Evolutionary conservation across 2,888 invertebrate species (phyloP), one percentile per base, ranked within the genome.

Genomic region (Archaeoteleia sp.): DNA sequence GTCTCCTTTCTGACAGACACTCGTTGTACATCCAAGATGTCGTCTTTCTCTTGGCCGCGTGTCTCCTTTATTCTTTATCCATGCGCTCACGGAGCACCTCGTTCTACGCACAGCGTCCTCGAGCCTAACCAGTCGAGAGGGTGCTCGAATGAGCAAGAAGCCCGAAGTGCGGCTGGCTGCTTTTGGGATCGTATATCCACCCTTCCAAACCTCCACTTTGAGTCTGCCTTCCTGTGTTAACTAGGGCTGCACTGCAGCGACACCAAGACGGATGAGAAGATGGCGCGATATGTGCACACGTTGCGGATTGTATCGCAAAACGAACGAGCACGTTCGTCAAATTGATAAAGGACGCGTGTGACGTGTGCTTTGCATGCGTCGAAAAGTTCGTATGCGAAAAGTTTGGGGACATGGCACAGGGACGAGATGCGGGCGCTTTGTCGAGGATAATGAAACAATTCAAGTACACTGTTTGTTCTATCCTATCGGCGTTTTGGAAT

Each of bases 131-230:
- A 25, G 30, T 57, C 53, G 46, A 51, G 46, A 53, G 42, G 55
- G 42, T 51, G 12, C 67, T 67, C 58, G 51, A 62, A 62, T 13
- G 43, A 57, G 57, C 43, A 58, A 67, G 67, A 48, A 62, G 35
- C 53, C 25, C 43, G 32, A 51, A 55, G 67, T 51, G 43, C 40
- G 14, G 53, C 54, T 49, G 40, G 29, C 23, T 45, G 45, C 48
- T 25, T 15, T 25, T 13, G 35, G 43, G 39, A 55, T 49, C 40
- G 32, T 39, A 32, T 40, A 65, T 46, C 39, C 37, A 39, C 66
- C 49, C 51, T 42, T 37, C 25, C 37, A 43, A 42, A 46, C 46
- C 29, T 37, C 32, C 42, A 42, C 34, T 35, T 35, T 48, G 37
- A 40, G 17, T 53, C n/a, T 13, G 42, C 46, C 15, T 35, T 10